phyloP scores from a whole-genome alignment of 2,797 vertebrate genomes.

The Adrianichthys oophorus region DNA sequence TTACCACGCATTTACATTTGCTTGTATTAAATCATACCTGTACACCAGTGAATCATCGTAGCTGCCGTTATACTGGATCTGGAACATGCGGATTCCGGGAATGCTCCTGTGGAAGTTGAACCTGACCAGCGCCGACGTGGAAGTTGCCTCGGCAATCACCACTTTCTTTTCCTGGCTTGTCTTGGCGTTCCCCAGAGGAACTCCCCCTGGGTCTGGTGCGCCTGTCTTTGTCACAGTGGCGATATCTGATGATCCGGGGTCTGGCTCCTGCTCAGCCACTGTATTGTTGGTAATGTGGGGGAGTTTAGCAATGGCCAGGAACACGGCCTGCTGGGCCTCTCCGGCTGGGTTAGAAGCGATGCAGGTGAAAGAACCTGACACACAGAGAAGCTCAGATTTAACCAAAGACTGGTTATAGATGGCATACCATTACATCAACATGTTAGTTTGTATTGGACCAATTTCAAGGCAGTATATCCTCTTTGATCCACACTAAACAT shows the following conservation, averaged over 20 bases:
- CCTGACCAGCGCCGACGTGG: conserved; percentile 91
- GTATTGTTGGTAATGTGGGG: conserved; percentile 95
- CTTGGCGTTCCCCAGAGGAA: conserved; percentile 87
- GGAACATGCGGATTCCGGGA: conserved; percentile 98
- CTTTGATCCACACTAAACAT: too few relatives aligned
- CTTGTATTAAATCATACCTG: conserved; percentile 80
- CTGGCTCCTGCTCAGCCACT: conserved; percentile 87
- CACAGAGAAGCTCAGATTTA: conserved; percentile 3
- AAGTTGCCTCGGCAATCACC: conserved; percentile 89
- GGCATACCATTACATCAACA: too few relatives aligned
- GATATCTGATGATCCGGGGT: conserved; percentile 96
- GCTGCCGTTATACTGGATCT: conserved; percentile 98
- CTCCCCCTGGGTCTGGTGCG: conserved; percentile 67
- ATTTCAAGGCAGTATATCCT: too few relatives aligned
- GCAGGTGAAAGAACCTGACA: conserved; percentile 91
- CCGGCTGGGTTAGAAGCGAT: conserved; percentile 97
- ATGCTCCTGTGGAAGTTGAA: conserved; percentile 98
- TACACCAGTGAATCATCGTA: conserved; percentile 98
- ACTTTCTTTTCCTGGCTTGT: conserved; percentile 92
- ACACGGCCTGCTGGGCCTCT: conserved; percentile 91
- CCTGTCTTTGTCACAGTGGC: conserved; percentile 95
- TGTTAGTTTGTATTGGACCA: too few relatives aligned
- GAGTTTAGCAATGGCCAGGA: conserved; percentile 93
- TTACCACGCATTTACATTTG: conserved; percentile 3
- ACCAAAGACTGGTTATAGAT: too few relatives aligned